These are phyloP conservation scores for Sminthurides aquaticus DNA, from an alignment of 2,888 invertebrate species.

Conservation along the genomic window DNA sequence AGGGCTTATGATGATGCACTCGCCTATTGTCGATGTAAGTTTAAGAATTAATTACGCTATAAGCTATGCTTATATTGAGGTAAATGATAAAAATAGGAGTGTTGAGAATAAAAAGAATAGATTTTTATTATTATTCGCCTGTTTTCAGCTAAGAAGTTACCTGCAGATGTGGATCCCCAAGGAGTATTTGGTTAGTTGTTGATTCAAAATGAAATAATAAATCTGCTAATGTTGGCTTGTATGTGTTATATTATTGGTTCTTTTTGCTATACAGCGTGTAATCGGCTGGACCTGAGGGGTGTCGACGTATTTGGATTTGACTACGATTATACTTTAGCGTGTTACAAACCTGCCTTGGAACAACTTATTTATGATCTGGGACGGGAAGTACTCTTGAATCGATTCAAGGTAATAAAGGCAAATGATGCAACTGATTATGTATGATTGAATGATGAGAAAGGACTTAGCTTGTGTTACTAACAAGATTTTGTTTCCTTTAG, in stretches of 20 bases:
- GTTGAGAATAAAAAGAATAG: too few species aligned
- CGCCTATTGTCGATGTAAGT: constrained; percentile 39
- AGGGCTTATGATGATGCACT: constrained; percentile 41
- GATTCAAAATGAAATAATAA: too few species aligned
- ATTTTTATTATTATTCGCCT: too few species aligned
- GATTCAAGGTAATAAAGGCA: constrained; percentile 69
- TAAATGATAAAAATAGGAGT: too few species aligned
- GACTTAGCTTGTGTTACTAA: not conserved
- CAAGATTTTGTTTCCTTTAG: constrained; percentile 50
- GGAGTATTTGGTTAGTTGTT: constrained; percentile 65
- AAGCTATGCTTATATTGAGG: too few species aligned
- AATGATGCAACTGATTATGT: too few species aligned
- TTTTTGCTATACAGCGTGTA: constrained; percentile 67
- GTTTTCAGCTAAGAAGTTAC: constrained; percentile 71
- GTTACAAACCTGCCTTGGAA: constrained; percentile 83
- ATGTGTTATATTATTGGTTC: too few species aligned
- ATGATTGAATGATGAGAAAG: not conserved
- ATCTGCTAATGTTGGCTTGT: too few species aligned
- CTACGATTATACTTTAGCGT: constrained; percentile 95
- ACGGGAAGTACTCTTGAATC: constrained; percentile 73
- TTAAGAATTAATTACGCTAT: too few species aligned
- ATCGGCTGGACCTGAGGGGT: constrained; percentile 83
- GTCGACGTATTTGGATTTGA: constrained; percentile 95
- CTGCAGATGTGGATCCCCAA: constrained; percentile 73
- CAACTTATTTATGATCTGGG: constrained; percentile 84